Conservation (phyloP, 2,797 vertebrate genomes). For the Falco columbarius region DNA sequence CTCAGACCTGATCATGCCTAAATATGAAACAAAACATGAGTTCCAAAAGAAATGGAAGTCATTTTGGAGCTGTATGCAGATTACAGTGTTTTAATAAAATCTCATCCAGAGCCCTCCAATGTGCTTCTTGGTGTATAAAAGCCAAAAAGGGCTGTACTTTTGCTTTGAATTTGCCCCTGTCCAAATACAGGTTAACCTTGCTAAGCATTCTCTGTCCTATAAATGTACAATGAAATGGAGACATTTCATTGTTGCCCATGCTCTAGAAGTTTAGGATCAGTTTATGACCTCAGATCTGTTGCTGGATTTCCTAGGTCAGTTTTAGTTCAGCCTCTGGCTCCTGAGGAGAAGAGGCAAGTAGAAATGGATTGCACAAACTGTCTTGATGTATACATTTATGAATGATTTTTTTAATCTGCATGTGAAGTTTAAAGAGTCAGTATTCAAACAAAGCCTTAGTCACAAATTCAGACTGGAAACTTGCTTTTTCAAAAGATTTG, state of each 20-base stretch:
- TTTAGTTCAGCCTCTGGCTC: not conserved
- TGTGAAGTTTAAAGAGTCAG: not conserved
- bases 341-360: not conserved
- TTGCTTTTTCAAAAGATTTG: not conserved
- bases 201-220: not conserved
- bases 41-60: not conserved
- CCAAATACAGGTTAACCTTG: not conserved
- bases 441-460: not conserved
- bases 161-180: not conserved
- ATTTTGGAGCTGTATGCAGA: not conserved
- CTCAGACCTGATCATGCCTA: not conserved
- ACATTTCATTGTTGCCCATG: not conserved
- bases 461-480: not conserved
- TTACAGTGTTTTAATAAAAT: not conserved
- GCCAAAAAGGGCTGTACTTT: not conserved
- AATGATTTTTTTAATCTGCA: not conserved
- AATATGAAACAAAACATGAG: not conserved
- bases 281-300: not conserved
- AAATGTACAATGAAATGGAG: not conserved
- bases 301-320: not conserved
- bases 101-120: not conserved
- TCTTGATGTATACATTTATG: not conserved
- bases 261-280: not conserved
- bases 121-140: not conserved
- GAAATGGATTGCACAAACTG: not conserved